Base-by-base conservation (phyloP, 1,140 invertebrate genomes). In the Heliconius hewitsoni region DNA sequence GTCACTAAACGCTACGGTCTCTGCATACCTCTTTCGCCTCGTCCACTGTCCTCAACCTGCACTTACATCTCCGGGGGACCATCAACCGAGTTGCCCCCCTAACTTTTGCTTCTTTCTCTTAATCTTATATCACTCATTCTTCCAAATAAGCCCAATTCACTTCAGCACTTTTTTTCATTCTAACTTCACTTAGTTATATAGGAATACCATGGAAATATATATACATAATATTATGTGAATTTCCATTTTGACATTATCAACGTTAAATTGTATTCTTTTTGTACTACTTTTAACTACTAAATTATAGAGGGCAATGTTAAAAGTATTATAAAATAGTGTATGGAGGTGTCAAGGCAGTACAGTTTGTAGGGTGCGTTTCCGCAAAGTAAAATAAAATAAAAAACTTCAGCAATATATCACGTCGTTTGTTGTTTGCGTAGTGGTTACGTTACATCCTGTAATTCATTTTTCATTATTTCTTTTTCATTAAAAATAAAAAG, bases 401-500 rank as follows among this genome's bases (percentile, higher is more conserved):
- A 66, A 66, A 66, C 60, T 66, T 66, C 30, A 1, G 60, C 60
- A 27, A 30, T 66, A 66, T 66, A 66, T 66, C 60, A 66, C 23
- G 60, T 60, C 60, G 27, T 30, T 66, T 66, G 60, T 23, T 66
- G 60, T 66, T 66, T 66, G 27, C 60, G 60, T 66, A 66, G 60
- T 30, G 60, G 60, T 66, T 66, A 66, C 8, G 60, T 13, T 66
- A 16, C 27, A 30, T 9, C 23, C 27, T 30, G 27, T 66, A 30
- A 27, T 66, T 30, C 13, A 30, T 66, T 66, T 66, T 30, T 66
- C 27, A 27, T 16, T 66, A 66, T 37, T 37, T 37, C 6, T 1
- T 37, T 37, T 37, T 37, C 27, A 27, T 27, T 66, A 30, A 66
- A 66, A 66, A 30, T 27, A 23, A 16, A 11, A 30, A 30, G 8